phyloP scores from a whole-genome alignment of 2,797 vertebrate genomes.

The Spinus pinus region DNA sequence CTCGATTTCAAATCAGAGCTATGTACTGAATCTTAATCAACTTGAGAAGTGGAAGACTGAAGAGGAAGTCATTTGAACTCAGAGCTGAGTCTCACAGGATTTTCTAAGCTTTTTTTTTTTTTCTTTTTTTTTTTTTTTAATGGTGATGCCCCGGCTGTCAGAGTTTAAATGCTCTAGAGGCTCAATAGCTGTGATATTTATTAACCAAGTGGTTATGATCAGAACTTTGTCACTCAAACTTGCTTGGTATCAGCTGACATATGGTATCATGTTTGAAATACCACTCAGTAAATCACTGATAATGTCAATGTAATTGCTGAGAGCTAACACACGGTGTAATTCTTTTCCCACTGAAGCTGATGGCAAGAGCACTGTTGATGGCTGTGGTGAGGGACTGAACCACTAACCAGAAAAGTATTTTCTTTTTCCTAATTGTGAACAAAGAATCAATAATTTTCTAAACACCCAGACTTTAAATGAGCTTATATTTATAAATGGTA shows the following conservation, averaged over 20 bases:
- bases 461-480: background rate
- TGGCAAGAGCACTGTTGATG: background rate
- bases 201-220: constrained; percentile 48
- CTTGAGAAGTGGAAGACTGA: constrained; percentile 2
- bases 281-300: constrained; percentile 62
- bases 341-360: constrained; percentile 38
- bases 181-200: constrained; percentile 46
- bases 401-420: background rate
- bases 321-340: constrained; percentile 32
- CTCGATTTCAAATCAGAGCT: background rate
- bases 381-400: background rate
- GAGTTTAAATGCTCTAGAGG: constrained; percentile 16
- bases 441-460: background rate
- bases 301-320: constrained; percentile 58
- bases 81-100: background rate
- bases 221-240: constrained; percentile 46
- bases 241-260: constrained; percentile 50
- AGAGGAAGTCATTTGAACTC: constrained; percentile 16
- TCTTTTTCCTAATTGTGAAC: background rate
- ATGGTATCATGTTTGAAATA: constrained; percentile 47
- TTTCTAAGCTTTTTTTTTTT: background rate
- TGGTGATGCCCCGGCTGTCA: background rate
- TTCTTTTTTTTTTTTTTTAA: background rate
- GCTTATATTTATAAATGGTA: background rate
- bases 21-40: constrained; percentile 21